phyloP scores from a whole-genome alignment of 1,140 invertebrate species.

The Ooceraea biroi region DNA sequence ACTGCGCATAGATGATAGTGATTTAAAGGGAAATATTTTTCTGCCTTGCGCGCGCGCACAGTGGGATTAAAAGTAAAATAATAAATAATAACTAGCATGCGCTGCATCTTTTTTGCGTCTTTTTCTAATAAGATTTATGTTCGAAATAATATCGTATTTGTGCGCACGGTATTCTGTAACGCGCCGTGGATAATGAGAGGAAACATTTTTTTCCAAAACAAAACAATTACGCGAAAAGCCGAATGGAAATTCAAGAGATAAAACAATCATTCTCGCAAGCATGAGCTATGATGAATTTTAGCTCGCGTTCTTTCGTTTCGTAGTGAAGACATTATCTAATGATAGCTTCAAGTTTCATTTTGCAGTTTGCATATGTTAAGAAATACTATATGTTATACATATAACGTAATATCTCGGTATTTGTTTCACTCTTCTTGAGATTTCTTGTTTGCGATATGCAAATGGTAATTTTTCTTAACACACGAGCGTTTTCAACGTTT shows the following conservation, averaged over 20 bases:
- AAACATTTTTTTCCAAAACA: constrained; percentile 14
- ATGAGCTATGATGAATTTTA: not conserved
- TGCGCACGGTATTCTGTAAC: not conserved
- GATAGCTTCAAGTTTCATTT: not conserved
- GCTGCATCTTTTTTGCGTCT: not conserved
- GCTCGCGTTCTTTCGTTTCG: not conserved
- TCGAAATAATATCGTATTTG: not conserved
- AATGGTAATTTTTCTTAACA: no score
- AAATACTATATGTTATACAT: not conserved
- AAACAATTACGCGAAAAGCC: not conserved
- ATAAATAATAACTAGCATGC: not conserved
- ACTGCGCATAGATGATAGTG: constrained; percentile 1
- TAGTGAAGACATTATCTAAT: not conserved
- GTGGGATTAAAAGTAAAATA: not conserved
- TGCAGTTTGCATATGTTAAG: not conserved
- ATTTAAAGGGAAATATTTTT: not conserved
- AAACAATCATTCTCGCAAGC: constrained; percentile 6
- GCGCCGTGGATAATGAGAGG: not conserved
- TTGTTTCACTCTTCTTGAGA: no score
- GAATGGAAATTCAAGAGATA: not conserved
- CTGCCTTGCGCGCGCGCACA: no score
- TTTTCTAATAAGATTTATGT: not conserved
- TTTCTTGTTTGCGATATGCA: no score
- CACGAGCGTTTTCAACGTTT: no score
- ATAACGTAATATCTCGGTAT: no score